phyloP scores from a whole-genome alignment of 2,888 invertebrate genomes.

The Anarsia innoxiella region DNA sequence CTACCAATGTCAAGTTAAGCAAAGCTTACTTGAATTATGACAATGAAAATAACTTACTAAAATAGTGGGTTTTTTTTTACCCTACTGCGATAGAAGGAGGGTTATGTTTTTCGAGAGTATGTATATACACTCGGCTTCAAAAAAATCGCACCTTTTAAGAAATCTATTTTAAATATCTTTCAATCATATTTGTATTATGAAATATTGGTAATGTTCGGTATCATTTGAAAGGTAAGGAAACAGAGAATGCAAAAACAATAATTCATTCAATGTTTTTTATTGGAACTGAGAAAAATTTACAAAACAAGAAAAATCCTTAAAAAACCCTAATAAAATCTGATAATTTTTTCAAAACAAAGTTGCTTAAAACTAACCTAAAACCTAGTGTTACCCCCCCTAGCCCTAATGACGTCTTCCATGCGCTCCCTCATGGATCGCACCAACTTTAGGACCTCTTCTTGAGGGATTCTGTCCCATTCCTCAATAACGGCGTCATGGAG shows the following conservation, averaged over 20 bases:
- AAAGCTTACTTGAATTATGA: too few species aligned
- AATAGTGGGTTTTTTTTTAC: too few species aligned
- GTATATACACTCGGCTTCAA: not conserved
- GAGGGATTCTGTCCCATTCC: conserved; percentile 10
- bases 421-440: conserved; percentile 9
- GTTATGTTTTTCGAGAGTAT: too few species aligned
- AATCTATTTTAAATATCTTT: not conserved
- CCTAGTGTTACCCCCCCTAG: not conserved
- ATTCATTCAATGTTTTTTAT: not conserved
- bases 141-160: not conserved
- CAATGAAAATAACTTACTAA: too few species aligned
- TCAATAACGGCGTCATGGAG: not conserved
- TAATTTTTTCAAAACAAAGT: not conserved
- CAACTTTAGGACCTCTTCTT: conserved; percentile 7
- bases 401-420: conserved; percentile 1
- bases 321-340: not conserved
- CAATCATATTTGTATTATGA: not conserved
- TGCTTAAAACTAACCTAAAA: not conserved
- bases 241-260: not conserved
- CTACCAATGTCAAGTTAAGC: too few species aligned
- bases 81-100: too few species aligned
- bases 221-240: not conserved
- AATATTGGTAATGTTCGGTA: not conserved
- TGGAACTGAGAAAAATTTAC: not conserved
- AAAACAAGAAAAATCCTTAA: not conserved